phyloP scores from a whole-genome alignment of 2,888 invertebrate species.

The Mimumesa dahlbomi region DNA sequence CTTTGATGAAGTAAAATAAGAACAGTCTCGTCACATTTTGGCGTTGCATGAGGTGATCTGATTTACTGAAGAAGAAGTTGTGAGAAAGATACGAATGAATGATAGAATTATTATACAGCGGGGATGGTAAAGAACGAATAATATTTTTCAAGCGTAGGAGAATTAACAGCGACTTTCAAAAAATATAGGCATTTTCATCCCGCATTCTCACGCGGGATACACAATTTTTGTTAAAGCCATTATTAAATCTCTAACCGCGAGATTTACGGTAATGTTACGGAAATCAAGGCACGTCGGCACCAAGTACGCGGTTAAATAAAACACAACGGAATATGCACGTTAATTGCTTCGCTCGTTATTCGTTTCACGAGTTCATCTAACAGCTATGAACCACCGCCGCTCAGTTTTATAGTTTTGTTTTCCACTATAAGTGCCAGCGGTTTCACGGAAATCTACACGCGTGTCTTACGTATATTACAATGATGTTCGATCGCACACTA shows the following conservation, averaged over 20 bases:
- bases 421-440: conserved; percentile 9
- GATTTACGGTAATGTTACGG: conserved; percentile 42
- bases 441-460: conserved; percentile 15
- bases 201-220: too few relatives aligned
- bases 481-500: conserved; percentile 21
- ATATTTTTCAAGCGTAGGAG: too few relatives aligned
- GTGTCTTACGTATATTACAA: not conserved
- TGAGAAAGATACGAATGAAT: too few relatives aligned
- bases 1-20: too few relatives aligned
- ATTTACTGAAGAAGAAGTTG: too few relatives aligned
- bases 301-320: conserved; percentile 23
- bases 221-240: too few relatives aligned
- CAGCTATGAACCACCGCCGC: not conserved
- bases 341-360: conserved; percentile 40
- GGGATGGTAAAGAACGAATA: too few relatives aligned
- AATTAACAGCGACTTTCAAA: not conserved
- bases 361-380: conserved; percentile 14
- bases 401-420: conserved; percentile 16
- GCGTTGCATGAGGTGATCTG: too few relatives aligned
- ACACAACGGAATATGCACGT: conserved; percentile 20
- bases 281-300: conserved; percentile 24
- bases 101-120: too few relatives aligned
- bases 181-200: too few relatives aligned
- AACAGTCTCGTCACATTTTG: too few relatives aligned
- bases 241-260: too few relatives aligned